Base-by-base conservation (phyloP, 2,888 invertebrate species). In the Pammene fasciana region DNA sequence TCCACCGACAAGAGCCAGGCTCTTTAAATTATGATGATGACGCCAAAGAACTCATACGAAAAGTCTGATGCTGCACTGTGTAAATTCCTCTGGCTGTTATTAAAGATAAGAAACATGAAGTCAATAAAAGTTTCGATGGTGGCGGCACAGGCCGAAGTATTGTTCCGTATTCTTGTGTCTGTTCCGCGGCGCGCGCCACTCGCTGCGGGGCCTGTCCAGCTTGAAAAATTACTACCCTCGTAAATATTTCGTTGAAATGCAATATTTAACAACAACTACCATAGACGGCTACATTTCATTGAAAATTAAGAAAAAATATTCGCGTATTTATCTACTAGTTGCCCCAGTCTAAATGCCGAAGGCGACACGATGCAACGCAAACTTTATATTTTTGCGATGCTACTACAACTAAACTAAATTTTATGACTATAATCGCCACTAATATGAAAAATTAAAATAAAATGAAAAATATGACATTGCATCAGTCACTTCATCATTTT, bases 181-280 rank as follows among this genome's bases (percentile, higher is more conserved):
- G 38, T 36, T 13, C 64, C 13, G 13, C 55, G 57, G 45, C 16
- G 68, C 43, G 60, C 75, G 76, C 72, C 65, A 75, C 76, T 75
- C 79, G 86, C 87, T 82, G 78, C 78, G 73, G 85, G 85, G 86
- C 84, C 79, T 84, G 87, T 87, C 85, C 71, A 75, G 71, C 76
- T 77, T 86, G 86, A 87, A 88, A 86, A 87, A 88, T 88, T 85
- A 86, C 87, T 79, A 82, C 84, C 80, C 84, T 86, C 88, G 82
- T 88, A 87, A 88, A 88, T 86, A 87, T 86, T 86, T 87, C 79
- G 86, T 87, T 86, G 86, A 86, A 86, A 86, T 81, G 86, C 81
- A 86, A 85, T 88, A 87, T 88, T 88, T 87, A 86, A 86, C 88
- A 86, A 84, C 81, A 84, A 81, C 80, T 78, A 81, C 79, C 82